A percentile compares a stretch with the other conserved stretches of the same genome.
phyloP scores from a whole-genome alignment of 2,888 invertebrate species.

The Amaurobius ferox region DNA sequence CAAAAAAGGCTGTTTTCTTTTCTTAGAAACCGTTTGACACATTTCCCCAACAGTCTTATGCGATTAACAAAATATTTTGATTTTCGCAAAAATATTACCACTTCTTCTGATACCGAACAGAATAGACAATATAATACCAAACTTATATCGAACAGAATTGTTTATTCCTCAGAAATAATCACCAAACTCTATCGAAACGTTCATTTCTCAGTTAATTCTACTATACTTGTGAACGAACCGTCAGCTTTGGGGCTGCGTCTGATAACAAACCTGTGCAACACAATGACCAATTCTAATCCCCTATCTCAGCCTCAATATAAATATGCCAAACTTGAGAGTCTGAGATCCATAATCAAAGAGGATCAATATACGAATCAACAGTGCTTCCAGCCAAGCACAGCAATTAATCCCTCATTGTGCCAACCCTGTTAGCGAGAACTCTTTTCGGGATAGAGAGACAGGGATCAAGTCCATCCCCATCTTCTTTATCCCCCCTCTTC shows the following conservation, averaged over 20 bases:
- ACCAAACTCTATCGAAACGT: neutral
- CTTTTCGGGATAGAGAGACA: slow-evolving; percentile 50
- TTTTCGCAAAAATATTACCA: no score
- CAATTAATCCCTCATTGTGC: slow-evolving; percentile 60
- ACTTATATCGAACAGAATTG: no score
- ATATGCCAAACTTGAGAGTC: slow-evolving; percentile 14
- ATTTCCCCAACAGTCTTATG: no score
- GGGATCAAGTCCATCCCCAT: slow-evolving; percentile 48
- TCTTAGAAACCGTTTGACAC: no score
- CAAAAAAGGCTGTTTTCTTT: no score
- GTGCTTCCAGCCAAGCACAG: slow-evolving; percentile 40
- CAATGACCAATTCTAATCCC: slow-evolving; percentile 18
- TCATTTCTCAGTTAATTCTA: slow-evolving; percentile 8
- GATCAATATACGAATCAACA: slow-evolving; percentile 22
- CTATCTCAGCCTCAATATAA: slow-evolving; percentile 3
- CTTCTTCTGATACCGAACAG: no score
- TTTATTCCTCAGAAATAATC: neutral
- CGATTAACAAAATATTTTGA: no score
- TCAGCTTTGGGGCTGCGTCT: neutral
- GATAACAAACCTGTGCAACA: slow-evolving; percentile 16
- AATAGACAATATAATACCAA: no score
- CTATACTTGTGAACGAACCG: slow-evolving; percentile 12
- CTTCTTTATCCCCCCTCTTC: slow-evolving; percentile 48
- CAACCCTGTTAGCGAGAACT: slow-evolving; percentile 56
- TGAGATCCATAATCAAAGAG: slow-evolving; percentile 16